These are phyloP conservation scores for Drosophila azteca DNA, from an alignment of 1,140 invertebrate genomes.

Conservation along the genomic window DNA sequence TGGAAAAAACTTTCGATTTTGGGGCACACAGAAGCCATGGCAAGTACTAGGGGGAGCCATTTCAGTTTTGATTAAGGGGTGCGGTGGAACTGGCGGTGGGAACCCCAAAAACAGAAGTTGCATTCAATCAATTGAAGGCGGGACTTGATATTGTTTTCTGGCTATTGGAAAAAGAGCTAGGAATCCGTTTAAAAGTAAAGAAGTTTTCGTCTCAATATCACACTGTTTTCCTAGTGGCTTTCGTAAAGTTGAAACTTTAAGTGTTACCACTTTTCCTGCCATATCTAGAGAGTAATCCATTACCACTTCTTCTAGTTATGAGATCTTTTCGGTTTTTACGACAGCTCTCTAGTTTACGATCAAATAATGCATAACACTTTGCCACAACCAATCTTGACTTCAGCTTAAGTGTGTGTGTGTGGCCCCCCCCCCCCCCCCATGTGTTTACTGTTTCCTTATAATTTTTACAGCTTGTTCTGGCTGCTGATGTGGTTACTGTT, in stretches of 20 bases:
- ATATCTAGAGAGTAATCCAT: too few relatives aligned
- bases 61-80: constrained; percentile 41
- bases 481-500: constrained; percentile 44
- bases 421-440: too few relatives aligned
- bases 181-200: too few relatives aligned
- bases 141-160: neutral
- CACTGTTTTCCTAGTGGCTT: too few relatives aligned
- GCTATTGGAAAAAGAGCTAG: too few relatives aligned
- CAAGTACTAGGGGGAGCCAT: constrained; percentile 29
- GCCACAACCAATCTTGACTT: constrained; percentile 29
- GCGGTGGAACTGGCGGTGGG: neutral
- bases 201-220: too few relatives aligned
- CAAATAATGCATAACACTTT: constrained; percentile 35
- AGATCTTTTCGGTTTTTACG: constrained; percentile 18
- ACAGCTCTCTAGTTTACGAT: constrained; percentile 26
- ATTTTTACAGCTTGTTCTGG: constrained; percentile 76
- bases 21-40: constrained; percentile 17
- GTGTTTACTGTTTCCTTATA: constrained; percentile 69
- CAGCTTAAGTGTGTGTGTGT: constrained; percentile 31
- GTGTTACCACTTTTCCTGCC: too few relatives aligned
- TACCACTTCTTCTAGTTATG: neutral
- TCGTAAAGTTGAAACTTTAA: too few relatives aligned
- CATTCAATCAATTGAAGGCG: neutral
- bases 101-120: constrained; percentile 21
- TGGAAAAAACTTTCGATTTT: constrained; percentile 54